Evolutionary conservation across 2,113 vertebrate species (phyloP), one percentile per base, ranked within the genome.

Genomic region (Ibidorhyncha struthersii): DNA sequence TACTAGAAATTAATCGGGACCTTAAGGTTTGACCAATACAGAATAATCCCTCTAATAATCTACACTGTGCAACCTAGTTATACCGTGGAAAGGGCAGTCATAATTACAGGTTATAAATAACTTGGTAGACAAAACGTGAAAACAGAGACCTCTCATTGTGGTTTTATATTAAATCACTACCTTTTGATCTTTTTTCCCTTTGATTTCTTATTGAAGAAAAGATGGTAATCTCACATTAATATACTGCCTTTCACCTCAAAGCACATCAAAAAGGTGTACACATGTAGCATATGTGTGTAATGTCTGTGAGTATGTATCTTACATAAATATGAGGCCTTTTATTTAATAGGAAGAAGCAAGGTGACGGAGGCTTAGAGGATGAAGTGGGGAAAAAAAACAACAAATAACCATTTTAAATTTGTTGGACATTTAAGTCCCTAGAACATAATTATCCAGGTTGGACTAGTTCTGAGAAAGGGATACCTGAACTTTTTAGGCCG

Each of bases 71-170:
- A 63, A 66, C 22, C 17, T 70, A 55, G 67, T 86, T 86, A 55
- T 58, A 47, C 43, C 20, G 13, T 72, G 41, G 70, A 89, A 93
- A 71, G 52, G 43, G 61, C 61, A 93, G 43, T 65, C 77, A 78
- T 89, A 91, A 84, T 78, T 89, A 67, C 47, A 59, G n/a, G 78
- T 74, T 87, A 94, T 95, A 96, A 96, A 93, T 95, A 95, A 93
- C 87, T 79, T 72, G 47, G 47, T 32, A 67, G 65, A 94, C 69
- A 56, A 96, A 94, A 38, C 65, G 55, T 55, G 65, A 87, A 84
- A 69, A 74, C 77, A 59, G 56, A 84, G n/a, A 67, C 47, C 32
- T 67, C 52, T 91, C 56, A 70, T 81, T 95, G 93, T 95, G 52
- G 12, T 76, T 94, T 91, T 47, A 50, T 89, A 89, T 94, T 38